Conservation (phyloP, 1,140 invertebrate species). For the Bombus polaris region DNA sequence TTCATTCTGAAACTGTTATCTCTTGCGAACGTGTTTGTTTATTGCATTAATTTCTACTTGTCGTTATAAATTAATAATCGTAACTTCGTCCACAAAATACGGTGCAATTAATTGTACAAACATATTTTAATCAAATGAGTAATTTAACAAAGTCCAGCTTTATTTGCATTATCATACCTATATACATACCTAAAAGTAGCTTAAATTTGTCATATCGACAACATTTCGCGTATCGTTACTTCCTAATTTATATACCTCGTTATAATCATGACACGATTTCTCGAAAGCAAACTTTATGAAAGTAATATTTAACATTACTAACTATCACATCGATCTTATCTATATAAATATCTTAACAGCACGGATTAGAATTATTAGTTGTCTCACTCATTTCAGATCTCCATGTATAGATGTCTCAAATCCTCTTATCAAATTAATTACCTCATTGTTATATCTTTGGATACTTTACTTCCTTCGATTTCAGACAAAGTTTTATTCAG, state of each 20-base stretch:
- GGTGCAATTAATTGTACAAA: background rate
- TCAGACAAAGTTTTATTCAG: too few species aligned
- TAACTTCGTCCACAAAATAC: background rate
- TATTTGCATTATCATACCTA: background rate
- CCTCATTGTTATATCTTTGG: background rate
- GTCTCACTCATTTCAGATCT: too few species aligned
- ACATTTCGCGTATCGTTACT: background rate
- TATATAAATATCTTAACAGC: background rate
- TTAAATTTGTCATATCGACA: background rate
- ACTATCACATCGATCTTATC: background rate
- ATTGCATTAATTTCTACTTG: constrained; percentile 18
- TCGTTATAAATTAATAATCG: background rate
- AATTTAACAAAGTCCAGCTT: background rate
- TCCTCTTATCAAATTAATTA: background rate
- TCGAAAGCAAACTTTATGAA: background rate
- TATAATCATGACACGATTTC: background rate
- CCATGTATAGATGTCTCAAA: background rate
- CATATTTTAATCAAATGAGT: background rate
- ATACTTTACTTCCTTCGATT: too few species aligned
- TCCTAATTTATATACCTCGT: background rate
- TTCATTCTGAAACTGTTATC: constrained; percentile 13
- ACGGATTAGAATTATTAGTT: background rate
- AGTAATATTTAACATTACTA: background rate
- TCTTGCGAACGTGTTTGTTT: background rate
- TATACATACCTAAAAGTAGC: background rate